phyloP scores from a whole-genome alignment of 2,797 vertebrate species.

The Oreortyx pictus region DNA sequence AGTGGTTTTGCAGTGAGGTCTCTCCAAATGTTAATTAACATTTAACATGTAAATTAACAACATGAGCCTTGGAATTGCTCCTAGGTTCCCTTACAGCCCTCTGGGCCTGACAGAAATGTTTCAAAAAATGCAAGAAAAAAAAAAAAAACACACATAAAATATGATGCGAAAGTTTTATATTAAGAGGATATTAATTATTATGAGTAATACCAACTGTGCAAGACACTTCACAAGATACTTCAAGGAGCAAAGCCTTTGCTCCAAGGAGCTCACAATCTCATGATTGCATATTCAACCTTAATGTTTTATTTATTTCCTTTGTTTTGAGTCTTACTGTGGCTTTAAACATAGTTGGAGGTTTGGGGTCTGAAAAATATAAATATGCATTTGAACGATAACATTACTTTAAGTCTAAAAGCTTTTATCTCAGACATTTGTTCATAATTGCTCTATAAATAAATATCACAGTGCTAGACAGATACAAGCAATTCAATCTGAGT shows the following conservation, averaged over 20 bases:
- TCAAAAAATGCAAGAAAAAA: background rate
- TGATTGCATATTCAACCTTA: background rate
- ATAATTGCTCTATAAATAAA: constrained; percentile 75
- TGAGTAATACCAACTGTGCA: background rate
- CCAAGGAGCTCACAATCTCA: constrained; percentile 9
- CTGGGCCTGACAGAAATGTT: background rate
- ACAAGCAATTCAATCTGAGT: constrained; percentile 72
- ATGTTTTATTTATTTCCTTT: constrained; percentile 62
- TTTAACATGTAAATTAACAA: background rate
- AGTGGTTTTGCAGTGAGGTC: background rate
- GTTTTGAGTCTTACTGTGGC: constrained; percentile 19
- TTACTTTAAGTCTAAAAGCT: constrained; percentile 59
- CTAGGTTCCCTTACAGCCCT: background rate
- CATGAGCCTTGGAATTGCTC: background rate
- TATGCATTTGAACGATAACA: background rate
- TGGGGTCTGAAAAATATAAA: constrained; percentile 9
- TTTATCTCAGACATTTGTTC: constrained; percentile 69
- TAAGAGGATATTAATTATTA: constrained; percentile 20
- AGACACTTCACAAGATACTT: background rate
- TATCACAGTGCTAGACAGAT: constrained; percentile 64
- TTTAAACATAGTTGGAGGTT: background rate
- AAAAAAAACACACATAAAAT: background rate
- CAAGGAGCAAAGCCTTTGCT: background rate
- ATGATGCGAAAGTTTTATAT: background rate
- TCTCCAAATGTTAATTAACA: background rate